Base-by-base conservation (phyloP, 2,797 vertebrate genomes). In the Siniperca undulata region DNA sequence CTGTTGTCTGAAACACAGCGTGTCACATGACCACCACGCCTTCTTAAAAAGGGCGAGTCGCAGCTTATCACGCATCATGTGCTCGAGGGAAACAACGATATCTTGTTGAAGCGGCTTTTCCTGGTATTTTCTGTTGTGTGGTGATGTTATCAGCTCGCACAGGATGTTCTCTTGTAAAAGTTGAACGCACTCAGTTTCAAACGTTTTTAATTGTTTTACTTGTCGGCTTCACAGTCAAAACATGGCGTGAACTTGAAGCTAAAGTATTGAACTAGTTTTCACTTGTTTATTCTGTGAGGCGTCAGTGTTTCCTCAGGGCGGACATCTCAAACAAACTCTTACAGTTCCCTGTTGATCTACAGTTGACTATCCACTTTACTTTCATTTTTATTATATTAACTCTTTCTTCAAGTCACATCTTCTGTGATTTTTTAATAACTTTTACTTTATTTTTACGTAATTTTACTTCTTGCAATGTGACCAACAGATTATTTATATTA, bases 251-350 rank as follows among this genome's bases (percentile, higher is more conserved):
- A 4, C 8, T n/a, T 16, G 6, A 48, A 9, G 44, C 22, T 22
- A 2, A 62, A 42, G 27, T 42, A 12, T 3, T 44, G 10, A 69
- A 64, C 20, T 20, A 2, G 36, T 66, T 77, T 50, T 55, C 13
- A 46, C 2, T 8, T 76, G 75, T 87, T 77, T 79, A 4, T 27
- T 77, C 77, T 72, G 80, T 0, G 30, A 84, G 76, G 52, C 22
- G 44, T 67, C 17, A 0, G 20, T 61, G 80, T 88, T 86, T 74
- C 53, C 70, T 90, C 65, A 88, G 80, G 84, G 82, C 2, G 74
- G 77, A 74, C 42, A 19, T 22, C 67, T 73, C 64, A 61, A 61
- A 77, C 58, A 62, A 38, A 66, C 59, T 64, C 48, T 62, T 13
- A 50, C 27, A 70, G 40, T 1, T 55, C 22, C 19, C 55, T 27